Conservation (phyloP, 2,113 vertebrate genomes). For the Gopherus flavomarginatus region DNA sequence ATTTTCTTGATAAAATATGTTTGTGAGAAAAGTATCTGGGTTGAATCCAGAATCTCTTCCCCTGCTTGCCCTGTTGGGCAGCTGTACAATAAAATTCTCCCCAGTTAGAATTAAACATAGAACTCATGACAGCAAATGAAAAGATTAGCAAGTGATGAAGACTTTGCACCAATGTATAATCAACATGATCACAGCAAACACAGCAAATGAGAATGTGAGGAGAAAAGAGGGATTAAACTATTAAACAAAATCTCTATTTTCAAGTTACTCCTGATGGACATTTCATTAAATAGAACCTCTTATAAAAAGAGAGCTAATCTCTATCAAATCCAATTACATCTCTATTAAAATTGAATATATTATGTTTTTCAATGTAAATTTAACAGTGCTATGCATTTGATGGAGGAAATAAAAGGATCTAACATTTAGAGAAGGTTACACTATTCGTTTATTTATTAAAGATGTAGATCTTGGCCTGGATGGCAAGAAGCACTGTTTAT, state of each 20-base stretch:
- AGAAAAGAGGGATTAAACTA: background rate
- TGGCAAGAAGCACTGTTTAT: background rate
- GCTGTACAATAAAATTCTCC: background rate
- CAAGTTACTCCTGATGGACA: background rate
- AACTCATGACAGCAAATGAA: background rate
- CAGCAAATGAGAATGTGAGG: background rate
- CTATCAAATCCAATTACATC: background rate
- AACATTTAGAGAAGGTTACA: background rate
- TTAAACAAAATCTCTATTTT: background rate
- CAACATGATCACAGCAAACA: background rate
- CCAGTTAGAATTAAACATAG: background rate
- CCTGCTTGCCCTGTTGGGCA: background rate
- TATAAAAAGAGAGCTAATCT: background rate
- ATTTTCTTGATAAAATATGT: background rate
- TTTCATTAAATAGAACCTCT: no score
- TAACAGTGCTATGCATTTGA: background rate
- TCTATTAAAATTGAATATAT: background rate
- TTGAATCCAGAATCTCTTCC: background rate
- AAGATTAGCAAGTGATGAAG: background rate
- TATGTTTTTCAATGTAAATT: background rate
- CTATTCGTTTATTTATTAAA: background rate
- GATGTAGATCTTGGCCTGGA: background rate
- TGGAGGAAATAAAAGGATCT: background rate
- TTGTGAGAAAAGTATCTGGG: background rate
- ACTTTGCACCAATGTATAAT: background rate